A percentile compares a stretch with the other conserved stretches of the same genome.
Evolutionary conservation across 2,113 vertebrate genomes (phyloP).

Genomic region (Oryzias curvinotus): DNA sequence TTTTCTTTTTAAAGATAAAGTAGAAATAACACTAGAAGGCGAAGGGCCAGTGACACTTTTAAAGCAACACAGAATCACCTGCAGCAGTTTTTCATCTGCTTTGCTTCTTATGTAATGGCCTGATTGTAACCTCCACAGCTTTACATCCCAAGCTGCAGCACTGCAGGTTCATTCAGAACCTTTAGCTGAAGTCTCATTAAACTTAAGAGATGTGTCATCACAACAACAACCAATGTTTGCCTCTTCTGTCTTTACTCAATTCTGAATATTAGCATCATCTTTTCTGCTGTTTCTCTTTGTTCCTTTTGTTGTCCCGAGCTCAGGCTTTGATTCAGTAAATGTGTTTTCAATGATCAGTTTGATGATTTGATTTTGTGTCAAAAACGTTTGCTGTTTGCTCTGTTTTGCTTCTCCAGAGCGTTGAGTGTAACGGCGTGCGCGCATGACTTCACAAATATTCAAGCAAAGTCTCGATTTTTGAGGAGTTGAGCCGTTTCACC

Average conservation of each 20-base stretch:
- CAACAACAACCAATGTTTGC: neutral
- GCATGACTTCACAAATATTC: conserved; percentile 9
- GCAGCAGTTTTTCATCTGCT: neutral
- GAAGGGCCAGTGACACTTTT: neutral
- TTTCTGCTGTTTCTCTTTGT: conserved; percentile 5
- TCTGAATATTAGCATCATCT: neutral
- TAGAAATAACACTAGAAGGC: conserved; percentile 18
- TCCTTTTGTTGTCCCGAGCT: conserved; percentile 17
- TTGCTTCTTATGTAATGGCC: neutral
- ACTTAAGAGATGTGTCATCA: conserved; percentile 18
- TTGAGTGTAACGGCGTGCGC: conserved; percentile 2
- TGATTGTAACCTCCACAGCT: conserved; percentile 48
- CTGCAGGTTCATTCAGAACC: neutral
- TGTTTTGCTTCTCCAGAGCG: conserved; percentile 1
- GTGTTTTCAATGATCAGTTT: conserved; percentile 8
- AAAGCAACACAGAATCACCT: neutral
- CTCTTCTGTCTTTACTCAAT: neutral
- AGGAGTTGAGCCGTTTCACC: conserved; percentile 8
- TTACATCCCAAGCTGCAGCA: conserved; percentile 30
- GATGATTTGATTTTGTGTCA: conserved; percentile 7
- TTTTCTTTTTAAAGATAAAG: conserved; percentile 5
- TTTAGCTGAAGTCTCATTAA: conserved; percentile 22
- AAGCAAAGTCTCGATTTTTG: conserved; percentile 10
- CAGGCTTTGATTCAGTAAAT: conserved; percentile 18
- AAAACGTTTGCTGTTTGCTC: conserved; percentile 14